These are phyloP conservation scores for Geophilus truncorum DNA, from an alignment of 2,888 invertebrate species.

Conservation along the genomic window DNA sequence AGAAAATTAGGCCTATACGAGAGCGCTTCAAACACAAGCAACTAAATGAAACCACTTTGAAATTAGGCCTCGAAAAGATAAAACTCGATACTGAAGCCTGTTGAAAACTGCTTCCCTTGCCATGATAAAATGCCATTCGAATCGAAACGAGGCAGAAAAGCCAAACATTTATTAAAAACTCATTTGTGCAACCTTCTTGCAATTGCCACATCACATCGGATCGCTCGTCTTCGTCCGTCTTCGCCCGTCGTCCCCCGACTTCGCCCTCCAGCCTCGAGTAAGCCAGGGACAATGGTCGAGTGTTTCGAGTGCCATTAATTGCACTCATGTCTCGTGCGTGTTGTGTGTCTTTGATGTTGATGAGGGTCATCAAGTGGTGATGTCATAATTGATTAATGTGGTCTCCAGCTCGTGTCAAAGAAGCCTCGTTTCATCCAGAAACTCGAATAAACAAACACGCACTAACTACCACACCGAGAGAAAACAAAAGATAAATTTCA, in stretches of 20 bases:
- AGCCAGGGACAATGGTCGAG: not conserved
- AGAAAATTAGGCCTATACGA: constrained; percentile 18
- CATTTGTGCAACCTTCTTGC: too few relatives aligned
- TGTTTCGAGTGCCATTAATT: not conserved
- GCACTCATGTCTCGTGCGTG: not conserved
- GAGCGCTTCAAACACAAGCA: not conserved
- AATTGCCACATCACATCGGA: too few relatives aligned
- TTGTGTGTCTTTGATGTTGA: not conserved
- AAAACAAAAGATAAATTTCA: too few relatives aligned
- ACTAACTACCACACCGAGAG: too few relatives aligned
- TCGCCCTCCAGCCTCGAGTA: not conserved
- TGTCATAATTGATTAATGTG: not conserved
- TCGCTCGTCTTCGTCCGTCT: too few relatives aligned
- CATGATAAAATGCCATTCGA: too few relatives aligned
- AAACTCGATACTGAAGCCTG: not conserved
- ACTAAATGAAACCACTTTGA: constrained; percentile 1
- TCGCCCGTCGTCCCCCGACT: too few relatives aligned
- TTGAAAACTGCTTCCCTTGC: not conserved
- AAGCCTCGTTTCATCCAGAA: not conserved
- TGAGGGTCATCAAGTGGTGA: not conserved
- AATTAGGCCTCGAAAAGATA: not conserved
- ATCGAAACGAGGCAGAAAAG: too few relatives aligned
- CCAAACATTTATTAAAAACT: too few relatives aligned
- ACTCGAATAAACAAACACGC: not conserved
- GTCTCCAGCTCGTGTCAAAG: not conserved